Conservation (phyloP, 1,140 invertebrate species). For the Pogonomyrmex barbatus region DNA sequence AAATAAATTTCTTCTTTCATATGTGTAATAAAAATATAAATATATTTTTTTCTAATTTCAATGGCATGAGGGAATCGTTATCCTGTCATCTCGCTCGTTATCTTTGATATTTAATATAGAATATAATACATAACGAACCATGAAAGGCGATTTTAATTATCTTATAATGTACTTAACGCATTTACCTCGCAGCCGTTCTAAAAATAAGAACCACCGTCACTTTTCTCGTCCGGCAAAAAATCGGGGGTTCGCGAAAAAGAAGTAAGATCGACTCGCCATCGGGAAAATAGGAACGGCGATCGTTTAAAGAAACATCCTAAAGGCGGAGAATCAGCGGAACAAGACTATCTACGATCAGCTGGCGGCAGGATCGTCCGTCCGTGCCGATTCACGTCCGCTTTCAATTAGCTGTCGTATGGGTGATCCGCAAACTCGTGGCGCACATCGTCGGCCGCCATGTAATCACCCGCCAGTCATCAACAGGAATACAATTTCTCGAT, state of each 20-base stretch:
- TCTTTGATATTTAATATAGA: neutral
- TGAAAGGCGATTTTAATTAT: slow-evolving; percentile 6
- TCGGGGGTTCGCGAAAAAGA: neutral
- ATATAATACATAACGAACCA: neutral
- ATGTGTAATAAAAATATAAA: neutral
- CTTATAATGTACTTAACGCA: neutral
- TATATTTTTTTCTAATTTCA: neutral
- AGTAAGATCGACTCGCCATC: neutral
- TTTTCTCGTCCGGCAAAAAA: neutral
- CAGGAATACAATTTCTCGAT: slow-evolving; percentile 59
- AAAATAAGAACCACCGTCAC: slow-evolving; percentile 7
- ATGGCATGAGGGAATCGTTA: neutral
- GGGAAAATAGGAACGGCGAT: slow-evolving; percentile 44
- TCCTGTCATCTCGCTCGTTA: no score
- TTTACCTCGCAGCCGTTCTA: neutral
- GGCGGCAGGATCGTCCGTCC: slow-evolving; percentile 25
- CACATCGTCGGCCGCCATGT: slow-evolving; percentile 35
- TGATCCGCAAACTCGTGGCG: slow-evolving; percentile 46
- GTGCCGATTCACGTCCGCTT: slow-evolving; percentile 58
- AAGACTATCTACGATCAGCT: slow-evolving; percentile 47
- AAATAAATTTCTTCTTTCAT: neutral
- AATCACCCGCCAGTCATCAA: slow-evolving; percentile 60
- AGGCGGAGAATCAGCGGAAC: slow-evolving; percentile 41
- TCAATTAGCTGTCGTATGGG: slow-evolving; percentile 55
- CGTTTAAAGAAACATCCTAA: slow-evolving; percentile 50